Conservation (phyloP, 2,797 vertebrate species). For the Hydrophis major region DNA sequence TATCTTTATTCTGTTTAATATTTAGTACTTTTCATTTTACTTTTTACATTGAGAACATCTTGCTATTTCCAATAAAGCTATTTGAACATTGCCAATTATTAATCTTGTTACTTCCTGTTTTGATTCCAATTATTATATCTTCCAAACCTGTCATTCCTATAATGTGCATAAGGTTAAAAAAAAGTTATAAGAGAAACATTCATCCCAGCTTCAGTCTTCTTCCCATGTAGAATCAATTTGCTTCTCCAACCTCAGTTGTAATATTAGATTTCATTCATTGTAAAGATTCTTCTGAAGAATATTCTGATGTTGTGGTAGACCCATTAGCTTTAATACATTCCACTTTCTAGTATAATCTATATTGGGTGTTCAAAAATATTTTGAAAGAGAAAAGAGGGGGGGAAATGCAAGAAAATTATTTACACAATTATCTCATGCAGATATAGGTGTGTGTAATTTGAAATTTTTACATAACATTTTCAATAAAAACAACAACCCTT, state of each 20-base stretch:
- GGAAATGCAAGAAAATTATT: not conserved
- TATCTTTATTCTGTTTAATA: not conserved
- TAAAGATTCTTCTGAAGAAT: not conserved
- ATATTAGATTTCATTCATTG: not conserved
- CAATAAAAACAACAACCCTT: not conserved
- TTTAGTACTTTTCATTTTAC: not conserved
- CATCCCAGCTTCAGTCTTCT: not conserved
- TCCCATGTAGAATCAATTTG: not conserved
- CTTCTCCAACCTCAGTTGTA: not conserved
- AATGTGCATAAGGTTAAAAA: not conserved
- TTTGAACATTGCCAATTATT: not conserved
- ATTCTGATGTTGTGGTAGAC: not conserved
- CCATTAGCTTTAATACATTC: not conserved
- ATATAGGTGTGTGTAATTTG: not conserved
- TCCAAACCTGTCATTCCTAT: not conserved
- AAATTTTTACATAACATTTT: not conserved
- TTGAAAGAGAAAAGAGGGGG: not conserved
- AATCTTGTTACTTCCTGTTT: not conserved
- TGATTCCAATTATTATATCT: not conserved
- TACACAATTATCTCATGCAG: not conserved
- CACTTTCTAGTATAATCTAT: not conserved
- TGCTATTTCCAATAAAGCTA: not conserved
- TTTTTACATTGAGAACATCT: not conserved
- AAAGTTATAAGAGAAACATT: not conserved
- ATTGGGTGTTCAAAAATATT: not conserved